Conservation (phyloP, 2,797 vertebrate genomes). For the Oryzias sinensis region DNA sequence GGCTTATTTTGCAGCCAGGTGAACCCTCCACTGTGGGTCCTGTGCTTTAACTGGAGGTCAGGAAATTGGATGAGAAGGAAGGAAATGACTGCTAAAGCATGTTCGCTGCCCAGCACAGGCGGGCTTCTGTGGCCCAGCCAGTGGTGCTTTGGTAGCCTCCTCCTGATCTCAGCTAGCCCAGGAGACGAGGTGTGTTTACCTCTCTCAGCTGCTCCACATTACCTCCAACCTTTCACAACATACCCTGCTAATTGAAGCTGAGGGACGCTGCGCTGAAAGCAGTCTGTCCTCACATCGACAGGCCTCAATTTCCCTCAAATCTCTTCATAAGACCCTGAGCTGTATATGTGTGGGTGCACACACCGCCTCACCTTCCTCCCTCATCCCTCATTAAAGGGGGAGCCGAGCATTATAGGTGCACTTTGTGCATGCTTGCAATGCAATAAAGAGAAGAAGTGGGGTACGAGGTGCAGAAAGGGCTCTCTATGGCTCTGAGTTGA, state of each 20-base stretch:
- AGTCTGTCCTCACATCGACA: constrained; percentile 66
- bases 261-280: constrained; percentile 69
- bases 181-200: constrained; percentile 70
- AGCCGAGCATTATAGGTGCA: constrained; percentile 76
- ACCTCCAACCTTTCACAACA: constrained; percentile 63
- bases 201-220: constrained; percentile 64
- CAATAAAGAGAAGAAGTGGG: constrained; percentile 70
- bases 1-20: constrained; percentile 55
- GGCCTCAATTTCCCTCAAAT: constrained; percentile 65
- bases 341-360: constrained; percentile 18
- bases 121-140: constrained; percentile 67
- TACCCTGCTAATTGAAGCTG: constrained; percentile 79
- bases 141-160: constrained; percentile 68
- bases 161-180: constrained; percentile 60
- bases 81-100: constrained; percentile 77
- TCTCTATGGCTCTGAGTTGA: constrained; percentile 71
- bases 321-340: constrained; percentile 18
- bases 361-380: constrained; percentile 29
- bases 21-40: constrained; percentile 60
- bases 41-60: constrained; percentile 45
- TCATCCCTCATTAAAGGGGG: constrained; percentile 43
- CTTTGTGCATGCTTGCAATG: constrained; percentile 55
- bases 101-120: constrained; percentile 65
- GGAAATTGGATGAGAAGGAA: constrained; percentile 82
- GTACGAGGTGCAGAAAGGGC: constrained; percentile 65